Base-by-base conservation (phyloP, 2,888 invertebrate genomes). In the Alcis repandata region DNA sequence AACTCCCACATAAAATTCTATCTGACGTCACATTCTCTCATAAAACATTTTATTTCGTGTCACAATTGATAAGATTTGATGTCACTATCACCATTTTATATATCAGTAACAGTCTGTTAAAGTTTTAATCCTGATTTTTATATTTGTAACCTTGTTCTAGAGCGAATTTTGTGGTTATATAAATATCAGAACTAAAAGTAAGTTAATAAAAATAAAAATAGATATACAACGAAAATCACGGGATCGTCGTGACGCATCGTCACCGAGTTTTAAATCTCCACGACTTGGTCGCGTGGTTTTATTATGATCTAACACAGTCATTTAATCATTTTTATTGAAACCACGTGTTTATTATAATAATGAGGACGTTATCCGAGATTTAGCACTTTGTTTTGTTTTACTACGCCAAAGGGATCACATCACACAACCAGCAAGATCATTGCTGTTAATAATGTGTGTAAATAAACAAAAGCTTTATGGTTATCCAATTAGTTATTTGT, bases 141-240 rank as follows among this genome's bases (percentile, higher is more conserved):
- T 57, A 1, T n/a, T 13, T 0, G 40, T 20, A 33, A 27, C 54
- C 54, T 64, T 54, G 54, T 59, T 54, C 43, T 54, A 41, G 22
- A 53, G 7, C 4, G n/a, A 46, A 4, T 52, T 19, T 41, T 38
- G n/a, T 48, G 32, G 22, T 20, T 41, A 41, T 41, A 41, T 20
- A 46, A 59, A 52, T 64, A 48, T 40, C 0, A 51, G 51, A 51
- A n/a, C 10, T n/a, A n/a, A n/a, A n/a, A n/a, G n/a, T n/a, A n/a
- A n/a, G n/a, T n/a, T n/a, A n/a, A n/a, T n/a, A n/a, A n/a, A n/a
- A n/a, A n/a, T n/a, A n/a, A n/a, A n/a, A n/a, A n/a, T n/a, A n/a
- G n/a, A n/a, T n/a, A n/a, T n/a, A n/a, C n/a, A n/a, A 54, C 20
- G 27, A 62, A 27, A 22, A 38, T 57, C 57, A 57, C 54, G 48